Conservation (phyloP, 2,888 invertebrate genomes). For the Punctoribates punctum region DNA sequence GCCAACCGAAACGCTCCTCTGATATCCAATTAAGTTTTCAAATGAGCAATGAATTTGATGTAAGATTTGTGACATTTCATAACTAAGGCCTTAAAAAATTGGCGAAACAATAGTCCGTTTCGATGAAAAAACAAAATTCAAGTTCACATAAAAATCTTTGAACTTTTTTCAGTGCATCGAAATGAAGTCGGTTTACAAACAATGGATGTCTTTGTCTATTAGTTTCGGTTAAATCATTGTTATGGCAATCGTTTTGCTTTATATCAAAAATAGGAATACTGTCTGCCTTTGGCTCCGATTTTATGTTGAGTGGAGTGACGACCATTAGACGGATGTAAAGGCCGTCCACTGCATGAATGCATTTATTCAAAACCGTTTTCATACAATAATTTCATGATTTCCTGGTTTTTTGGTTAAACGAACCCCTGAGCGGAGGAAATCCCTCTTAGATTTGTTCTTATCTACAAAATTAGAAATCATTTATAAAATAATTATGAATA, state of each 20-base stretch:
- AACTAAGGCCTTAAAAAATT: too few relatives aligned
- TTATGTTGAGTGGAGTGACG: conserved; percentile 26
- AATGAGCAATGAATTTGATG: too few relatives aligned
- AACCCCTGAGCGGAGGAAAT: not conserved
- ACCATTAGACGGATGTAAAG: conserved; percentile 20
- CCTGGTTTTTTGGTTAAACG: conserved; percentile 30
- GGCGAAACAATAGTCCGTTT: too few relatives aligned
- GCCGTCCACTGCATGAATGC: conserved; percentile 19
- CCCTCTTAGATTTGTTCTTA: not conserved
- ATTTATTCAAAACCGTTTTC: not conserved
- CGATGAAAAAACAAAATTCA: too few relatives aligned
- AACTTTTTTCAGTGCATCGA: too few relatives aligned
- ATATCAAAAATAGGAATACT: not conserved
- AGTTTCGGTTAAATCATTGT: not conserved
- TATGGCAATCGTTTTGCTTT: not conserved
- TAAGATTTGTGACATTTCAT: too few relatives aligned
- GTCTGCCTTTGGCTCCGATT: not conserved
- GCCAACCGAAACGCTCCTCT: too few relatives aligned
- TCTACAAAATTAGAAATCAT: not conserved
- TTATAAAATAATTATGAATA: too few relatives aligned
- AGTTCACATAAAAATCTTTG: too few relatives aligned
- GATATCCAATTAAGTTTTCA: too few relatives aligned
- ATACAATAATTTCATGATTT: conserved; percentile 3
- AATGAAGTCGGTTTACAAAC: too few relatives aligned
- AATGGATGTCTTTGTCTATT: not conserved